These are phyloP conservation scores for Prosapia bicincta DNA, from an alignment of 2,888 invertebrate genomes.

Conservation along the genomic window DNA sequence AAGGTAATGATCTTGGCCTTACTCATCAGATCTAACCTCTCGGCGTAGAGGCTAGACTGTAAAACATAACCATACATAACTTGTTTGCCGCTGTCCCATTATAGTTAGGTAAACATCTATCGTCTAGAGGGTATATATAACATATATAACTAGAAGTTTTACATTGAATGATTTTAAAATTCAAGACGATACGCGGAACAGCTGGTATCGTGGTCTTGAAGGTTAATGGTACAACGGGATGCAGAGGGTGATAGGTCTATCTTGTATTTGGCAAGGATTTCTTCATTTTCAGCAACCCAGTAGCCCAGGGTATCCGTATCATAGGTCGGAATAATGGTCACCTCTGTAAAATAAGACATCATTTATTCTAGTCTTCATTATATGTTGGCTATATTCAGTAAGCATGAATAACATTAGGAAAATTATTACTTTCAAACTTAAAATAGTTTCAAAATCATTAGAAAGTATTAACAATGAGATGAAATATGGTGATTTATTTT, in stretches of 20 bases:
- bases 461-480: too few relatives aligned
- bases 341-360: too few relatives aligned
- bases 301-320: slow-evolving; percentile 95
- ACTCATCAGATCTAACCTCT: background rate
- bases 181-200: slow-evolving; percentile 97
- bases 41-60: background rate
- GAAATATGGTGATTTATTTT: too few relatives aligned
- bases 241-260: slow-evolving; percentile 96
- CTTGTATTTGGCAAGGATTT: slow-evolving; percentile 83
- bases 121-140: background rate
- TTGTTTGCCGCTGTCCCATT: background rate
- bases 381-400: too few relatives aligned
- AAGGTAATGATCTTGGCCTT: too few relatives aligned
- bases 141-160: background rate
- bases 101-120: background rate
- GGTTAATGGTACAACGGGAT: slow-evolving; percentile 93
- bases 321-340: slow-evolving; percentile 96
- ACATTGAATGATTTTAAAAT: slow-evolving; percentile 63
- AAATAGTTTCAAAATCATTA: too few relatives aligned
- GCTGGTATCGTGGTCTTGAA: slow-evolving; percentile 96
- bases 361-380: too few relatives aligned
- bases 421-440: too few relatives aligned
- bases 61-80: background rate
- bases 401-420: too few relatives aligned
- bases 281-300: slow-evolving; percentile 96